Conservation (phyloP, 2,797 vertebrate species). For the Dryobates pubescens region DNA sequence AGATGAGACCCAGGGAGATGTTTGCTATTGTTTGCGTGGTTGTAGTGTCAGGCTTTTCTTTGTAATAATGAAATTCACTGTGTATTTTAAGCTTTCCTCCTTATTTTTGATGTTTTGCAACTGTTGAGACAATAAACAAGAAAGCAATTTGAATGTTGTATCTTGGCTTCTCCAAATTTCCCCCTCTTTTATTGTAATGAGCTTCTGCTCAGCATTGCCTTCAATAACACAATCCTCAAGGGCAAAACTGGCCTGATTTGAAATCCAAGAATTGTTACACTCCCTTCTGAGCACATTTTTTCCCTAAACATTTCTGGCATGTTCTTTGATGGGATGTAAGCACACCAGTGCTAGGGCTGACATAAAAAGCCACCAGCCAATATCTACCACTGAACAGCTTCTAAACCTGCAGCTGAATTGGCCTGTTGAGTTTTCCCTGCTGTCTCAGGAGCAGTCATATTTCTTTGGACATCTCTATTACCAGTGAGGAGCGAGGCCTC, state of each 20-base stretch:
- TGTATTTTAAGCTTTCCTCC: background rate
- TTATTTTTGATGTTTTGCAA: background rate
- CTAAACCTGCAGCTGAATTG: background rate
- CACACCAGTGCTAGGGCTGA: background rate
- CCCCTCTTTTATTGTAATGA: background rate
- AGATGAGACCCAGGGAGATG: background rate
- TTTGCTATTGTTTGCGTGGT: background rate
- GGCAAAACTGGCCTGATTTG: background rate
- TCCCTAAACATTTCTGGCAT: accelerated
- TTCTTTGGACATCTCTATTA: background rate
- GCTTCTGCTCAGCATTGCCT: background rate
- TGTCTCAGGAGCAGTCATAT: background rate
- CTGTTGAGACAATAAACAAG: background rate
- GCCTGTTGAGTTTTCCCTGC: background rate
- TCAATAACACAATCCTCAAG: background rate
- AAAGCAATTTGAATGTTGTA: background rate
- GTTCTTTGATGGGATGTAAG: background rate
- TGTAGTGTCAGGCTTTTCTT: background rate
- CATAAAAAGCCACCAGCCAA: background rate
- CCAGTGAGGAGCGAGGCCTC: background rate
- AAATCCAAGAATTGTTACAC: background rate
- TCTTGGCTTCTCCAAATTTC: background rate
- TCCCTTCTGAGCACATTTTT: background rate
- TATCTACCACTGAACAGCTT: background rate
- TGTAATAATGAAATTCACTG: background rate